Evolutionary conservation across 2,888 invertebrate genomes (phyloP), one percentile per base, ranked within the genome.

Genomic region (Noctua janthe): DNA sequence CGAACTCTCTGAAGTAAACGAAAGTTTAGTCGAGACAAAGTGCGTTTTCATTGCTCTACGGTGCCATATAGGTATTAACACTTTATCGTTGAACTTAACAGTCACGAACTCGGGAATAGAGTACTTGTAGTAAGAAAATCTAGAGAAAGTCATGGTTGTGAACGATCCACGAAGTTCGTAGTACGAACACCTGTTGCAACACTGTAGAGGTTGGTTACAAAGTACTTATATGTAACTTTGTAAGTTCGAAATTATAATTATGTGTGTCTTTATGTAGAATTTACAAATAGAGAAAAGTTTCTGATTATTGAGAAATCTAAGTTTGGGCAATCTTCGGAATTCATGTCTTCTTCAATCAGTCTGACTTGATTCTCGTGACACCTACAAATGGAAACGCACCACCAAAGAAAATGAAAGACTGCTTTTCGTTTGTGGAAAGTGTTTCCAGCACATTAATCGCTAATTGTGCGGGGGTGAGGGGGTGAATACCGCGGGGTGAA

Each of bases 371-470:
- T 76, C 15, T 8, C 72, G 67, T 83, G 17, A 39, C 47, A 39
- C 66, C 23, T 15, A 13, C 7, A 0, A 82, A 72, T 6, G 82
- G 17, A 70, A 80, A 74, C 86, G 59, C 77, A 13, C 76, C 35
- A 54, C 13, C 62, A 66, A 82, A 88, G 88, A 90, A 91, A 93
- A 93, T 92, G 92, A 92, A 94, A 92, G 92, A 94, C 90, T 91
- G 90, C 90, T 85, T 89, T 82, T 87, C 85, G 83, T 71, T 76
- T 72, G 83, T 86, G 87, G 89, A 88, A 91, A 89, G 85, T 88
- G 92, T 92, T 91, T 95, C 94, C 94, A 93, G 90, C 91, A 94
- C 96, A 96, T 96, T 96, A 94, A 94, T 92, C 94, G 87, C 92
- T 90, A 90, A 90, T 90, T 89, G 83, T 94, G 93, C 92, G 87